Base-by-base conservation (phyloP, 2,888 invertebrate genomes). In the Leptodirus hochenwartii region DNA sequence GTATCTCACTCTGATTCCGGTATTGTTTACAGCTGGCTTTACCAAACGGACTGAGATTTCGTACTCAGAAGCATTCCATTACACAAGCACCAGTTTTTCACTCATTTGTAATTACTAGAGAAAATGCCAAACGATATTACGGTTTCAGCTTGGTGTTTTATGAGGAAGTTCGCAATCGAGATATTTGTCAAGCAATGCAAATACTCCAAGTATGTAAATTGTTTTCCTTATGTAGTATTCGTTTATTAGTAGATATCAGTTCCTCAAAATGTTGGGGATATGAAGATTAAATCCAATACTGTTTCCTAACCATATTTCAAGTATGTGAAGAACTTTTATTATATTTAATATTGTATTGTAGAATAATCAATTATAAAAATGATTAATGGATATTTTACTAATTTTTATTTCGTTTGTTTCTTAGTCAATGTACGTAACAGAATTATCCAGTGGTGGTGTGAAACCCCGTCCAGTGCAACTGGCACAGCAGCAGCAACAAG, bases 101-200 rank as follows among this genome's bases (percentile, higher is more conserved):
- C 58, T 85, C 93, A 27, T 98, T 96, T 63, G 76, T 96, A 32
- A 87, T 96, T 37, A 96, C 96, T 9, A 69, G 84, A 44, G 95
- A 96, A 62, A 93, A 98, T 69, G 96, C 95, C 31, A 79, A 80
- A 41, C 66, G 93, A 42, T 78, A 80, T 41, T 91, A 88, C 61
- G 98, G 98, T 35, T 90, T 88, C 48, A 85, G 87, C 48, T 71
- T 90, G 41, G 78, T 91, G 11, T 96, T 96, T 56, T 95, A 81
- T 61, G 98, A 98, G 60, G 88, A 91, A 62, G 88, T 95, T 40
- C 71, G 77, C 33, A 88, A 90, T 56, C 64, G 76, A 29, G 80
- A 88, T 52, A 90, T 96, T 43, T 88, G 90, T 54, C 79, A 78
- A 46, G 91, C 93, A 29, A 91, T 96, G 79, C 88, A 91, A 54